Evolutionary conservation across 2,888 invertebrate genomes (phyloP).

Genomic region (Gerosis bhagava): DNA sequence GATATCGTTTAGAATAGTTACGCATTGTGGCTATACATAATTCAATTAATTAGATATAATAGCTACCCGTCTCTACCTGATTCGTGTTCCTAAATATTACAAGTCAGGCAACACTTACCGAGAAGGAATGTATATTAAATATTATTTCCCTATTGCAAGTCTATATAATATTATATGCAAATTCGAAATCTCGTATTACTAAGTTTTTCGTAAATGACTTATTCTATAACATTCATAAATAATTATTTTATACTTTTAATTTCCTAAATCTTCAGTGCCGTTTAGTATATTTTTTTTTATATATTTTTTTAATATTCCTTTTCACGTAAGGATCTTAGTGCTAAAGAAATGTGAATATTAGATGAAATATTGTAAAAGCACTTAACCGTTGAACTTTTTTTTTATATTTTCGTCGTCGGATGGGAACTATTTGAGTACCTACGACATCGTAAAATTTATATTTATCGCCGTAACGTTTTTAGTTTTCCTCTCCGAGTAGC

Average conservation of each 20-base stretch:
- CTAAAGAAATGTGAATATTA: slow-evolving; percentile 32
- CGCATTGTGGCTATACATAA: slow-evolving; percentile 23
- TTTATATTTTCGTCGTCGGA: too few relatives aligned
- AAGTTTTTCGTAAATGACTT: slow-evolving; percentile 14
- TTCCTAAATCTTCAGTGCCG: slow-evolving; percentile 26
- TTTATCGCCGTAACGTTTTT: slow-evolving; percentile 26
- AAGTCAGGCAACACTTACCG: slow-evolving; percentile 13
- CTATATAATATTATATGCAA: slow-evolving; percentile 23
- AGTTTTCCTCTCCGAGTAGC: slow-evolving; percentile 84
- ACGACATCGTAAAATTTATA: too few relatives aligned
- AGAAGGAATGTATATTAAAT: slow-evolving; percentile 23
- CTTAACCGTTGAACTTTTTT: slow-evolving; percentile 27
- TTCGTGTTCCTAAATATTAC: slow-evolving; percentile 7
- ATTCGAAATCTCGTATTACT: slow-evolving; percentile 23
- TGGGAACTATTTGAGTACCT: too few relatives aligned
- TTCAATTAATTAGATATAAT: too few relatives aligned
- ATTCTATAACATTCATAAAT: slow-evolving; percentile 17
- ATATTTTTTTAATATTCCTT: slow-evolving; percentile 27
- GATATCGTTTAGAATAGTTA: slow-evolving; percentile 26
- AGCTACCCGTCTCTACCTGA: too few relatives aligned
- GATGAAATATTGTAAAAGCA: slow-evolving; percentile 35
- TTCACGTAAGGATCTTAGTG: slow-evolving; percentile 25
- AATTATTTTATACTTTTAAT: slow-evolving; percentile 13
- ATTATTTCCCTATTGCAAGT: slow-evolving; percentile 17
- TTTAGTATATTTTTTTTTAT: slow-evolving; percentile 27